Base-by-base conservation (phyloP, 2,888 invertebrate species). In the Melanotus villosus region DNA sequence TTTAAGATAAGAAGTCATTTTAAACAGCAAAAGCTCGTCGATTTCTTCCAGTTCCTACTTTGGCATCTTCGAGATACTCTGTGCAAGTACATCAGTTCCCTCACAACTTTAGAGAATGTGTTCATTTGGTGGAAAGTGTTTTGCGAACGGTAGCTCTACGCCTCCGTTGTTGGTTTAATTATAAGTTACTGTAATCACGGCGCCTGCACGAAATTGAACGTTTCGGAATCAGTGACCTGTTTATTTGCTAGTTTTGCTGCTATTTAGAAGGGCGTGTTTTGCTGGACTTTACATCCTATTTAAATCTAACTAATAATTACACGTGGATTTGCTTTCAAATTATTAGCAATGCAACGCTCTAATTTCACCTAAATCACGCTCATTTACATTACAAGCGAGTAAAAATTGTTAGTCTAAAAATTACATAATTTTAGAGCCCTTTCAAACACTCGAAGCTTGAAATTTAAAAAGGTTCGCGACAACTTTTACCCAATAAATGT, bases 51-150 rank as follows among this genome's bases (percentile, higher is more conserved):
- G 56, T 64, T 64, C 38, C 43, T 56, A 26, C 41, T 56, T 43
- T 45, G 52, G 41, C 30, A 56, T 56, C 43, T 64, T 64, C 21
- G 30, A 50, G 50, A 52, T 63, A 63, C 32, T 21, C 38, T 30
- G 14, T 65, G 57, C 57, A 65, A 57, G 59, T 45, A 52, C 32
- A 54, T 65, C 58, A 58, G 43, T 56, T 65, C 41, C 38, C 50
- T 54, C 52, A 45, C 54, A 36, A 62, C 47, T 65, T 59, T 50
- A 59, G 56, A 70, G 65, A 69, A 65, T 54, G 69, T 54, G 59
- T 65, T 70, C 56, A 65, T 68, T 68, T 58, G 59, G 57, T 52
- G 65, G 65, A 65, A 70, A 62, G 65, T 70, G 69, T 70, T 70
- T 60, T 70, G 69, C 58, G 60, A 70, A 70, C 69, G 62, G 59